Evolutionary conservation across 2,797 vertebrate genomes (phyloP).

Genomic region (Catharus ustulatus): DNA sequence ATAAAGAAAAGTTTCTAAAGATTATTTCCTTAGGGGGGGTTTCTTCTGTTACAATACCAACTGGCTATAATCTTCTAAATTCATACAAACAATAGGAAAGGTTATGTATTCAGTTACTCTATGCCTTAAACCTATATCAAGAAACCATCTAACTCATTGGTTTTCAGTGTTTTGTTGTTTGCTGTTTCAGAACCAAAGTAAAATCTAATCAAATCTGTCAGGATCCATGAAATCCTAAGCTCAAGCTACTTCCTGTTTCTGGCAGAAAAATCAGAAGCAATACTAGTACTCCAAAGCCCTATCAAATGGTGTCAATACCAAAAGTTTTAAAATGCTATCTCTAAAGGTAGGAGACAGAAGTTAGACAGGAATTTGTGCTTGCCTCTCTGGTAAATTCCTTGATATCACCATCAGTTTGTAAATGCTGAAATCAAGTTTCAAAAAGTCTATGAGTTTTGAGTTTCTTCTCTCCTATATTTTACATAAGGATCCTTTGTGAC

Average conservation of each 20-base stretch:
- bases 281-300: not conserved
- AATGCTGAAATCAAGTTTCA: not conserved
- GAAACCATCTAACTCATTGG: not conserved
- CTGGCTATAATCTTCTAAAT: not conserved
- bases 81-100: not conserved
- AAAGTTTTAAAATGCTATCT: not conserved
- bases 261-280: not conserved
- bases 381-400: not conserved
- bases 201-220: not conserved
- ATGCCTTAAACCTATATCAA: not conserved
- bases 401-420: not conserved
- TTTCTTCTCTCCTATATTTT: not conserved
- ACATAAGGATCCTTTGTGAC: not conserved
- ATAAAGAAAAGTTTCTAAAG: not conserved
- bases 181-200: not conserved
- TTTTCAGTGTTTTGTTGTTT: not conserved
- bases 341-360: not conserved
- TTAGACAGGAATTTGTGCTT: not conserved
- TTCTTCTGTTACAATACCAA: not conserved
- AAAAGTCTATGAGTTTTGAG: not conserved
- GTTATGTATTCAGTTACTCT: not conserved
- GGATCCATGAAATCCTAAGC: not conserved
- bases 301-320: not conserved
- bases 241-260: not conserved
- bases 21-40: not conserved